A percentile compares a stretch with the other conserved stretches of the same genome.
Evolutionary conservation across 2,113 vertebrate species (phyloP).

Genomic region (Plestiodon gilberti): DNA sequence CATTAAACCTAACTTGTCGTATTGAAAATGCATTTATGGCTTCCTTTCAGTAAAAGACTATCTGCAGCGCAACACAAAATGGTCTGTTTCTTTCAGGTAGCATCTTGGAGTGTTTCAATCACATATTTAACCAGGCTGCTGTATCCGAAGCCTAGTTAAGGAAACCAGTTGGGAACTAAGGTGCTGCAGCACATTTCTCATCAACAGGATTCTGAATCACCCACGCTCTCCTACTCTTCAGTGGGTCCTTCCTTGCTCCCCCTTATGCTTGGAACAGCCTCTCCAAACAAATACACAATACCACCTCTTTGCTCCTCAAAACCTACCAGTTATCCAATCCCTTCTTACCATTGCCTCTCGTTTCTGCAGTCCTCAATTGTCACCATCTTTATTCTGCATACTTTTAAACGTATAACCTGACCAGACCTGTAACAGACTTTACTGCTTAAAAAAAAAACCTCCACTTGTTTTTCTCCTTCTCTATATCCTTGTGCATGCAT

Average conservation of each 20-base stretch:
- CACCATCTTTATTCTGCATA: no score
- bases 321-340: not conserved
- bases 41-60: constrained; percentile 57
- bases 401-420: no score
- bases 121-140: constrained; percentile 45
- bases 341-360: not conserved
- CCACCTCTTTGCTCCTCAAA: not conserved
- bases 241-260: not conserved
- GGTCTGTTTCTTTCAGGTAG: constrained; percentile 30
- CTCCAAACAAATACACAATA: no score
- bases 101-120: constrained; percentile 43
- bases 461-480: no score
- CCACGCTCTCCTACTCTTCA: not conserved
- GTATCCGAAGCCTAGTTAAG: constrained; percentile 53
- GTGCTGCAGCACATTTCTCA: not conserved
- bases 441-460: no score
- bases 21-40: constrained; percentile 68
- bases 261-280: not conserved
- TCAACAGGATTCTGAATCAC: not conserved
- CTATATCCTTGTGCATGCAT: no score
- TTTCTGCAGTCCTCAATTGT: not conserved
- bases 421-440: no score
- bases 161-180: constrained; percentile 24
- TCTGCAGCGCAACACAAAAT: constrained; percentile 48
- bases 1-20: constrained; percentile 59